Base-by-base conservation (phyloP, 1,140 invertebrate species). In the Diorhabda elongata region DNA sequence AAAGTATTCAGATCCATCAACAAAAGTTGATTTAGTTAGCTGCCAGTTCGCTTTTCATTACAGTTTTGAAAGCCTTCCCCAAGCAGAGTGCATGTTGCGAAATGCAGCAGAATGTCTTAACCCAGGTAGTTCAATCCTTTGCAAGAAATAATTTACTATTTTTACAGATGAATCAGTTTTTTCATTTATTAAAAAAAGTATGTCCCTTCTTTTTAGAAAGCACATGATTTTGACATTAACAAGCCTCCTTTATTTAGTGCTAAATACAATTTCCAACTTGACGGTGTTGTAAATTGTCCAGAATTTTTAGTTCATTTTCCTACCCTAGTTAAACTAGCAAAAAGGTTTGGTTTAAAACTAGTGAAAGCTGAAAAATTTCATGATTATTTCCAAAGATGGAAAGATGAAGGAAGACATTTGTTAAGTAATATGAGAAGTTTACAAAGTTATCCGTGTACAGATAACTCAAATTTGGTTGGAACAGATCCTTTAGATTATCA, bases 11-110 rank as follows among this genome's bases (percentile, higher is more conserved):
- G 89, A 95, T 81, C 86, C 89, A 4, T 89, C 89, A 52, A 87
- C 91, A 9, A 85, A 89, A 75, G 87, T 99, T 77, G 94, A 99
- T 82, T 75, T 99, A 3, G 92, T 95, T 0, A 98, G 94, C 76
- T 98, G 96, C 81, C 98, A 99, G 82, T 99, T 99, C 88, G 92
- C 96, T 41, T 92, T 99, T 76, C 94, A 96, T 82, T 99, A 99
- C 76, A 92, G 92, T 76, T 99, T 99, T 85, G 96, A 98, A 82
- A 93, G 91, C 64, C 82, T 96, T 66, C 78, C 83, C n/a, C 96
- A 98, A 84, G 96, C 95, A 2, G 89, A 96, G 78, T 89, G 89
- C 77, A 97, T 99, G 94, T 82, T 99, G 0, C 86, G 87, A 69
- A 99, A 99, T 86, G 93, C 93, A 4, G 89, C 93, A 26, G 95